Evolutionary conservation across 53 echinoderm and acorn worm species (phyloP).

Genomic region (Holothuria leucospilota): DNA sequence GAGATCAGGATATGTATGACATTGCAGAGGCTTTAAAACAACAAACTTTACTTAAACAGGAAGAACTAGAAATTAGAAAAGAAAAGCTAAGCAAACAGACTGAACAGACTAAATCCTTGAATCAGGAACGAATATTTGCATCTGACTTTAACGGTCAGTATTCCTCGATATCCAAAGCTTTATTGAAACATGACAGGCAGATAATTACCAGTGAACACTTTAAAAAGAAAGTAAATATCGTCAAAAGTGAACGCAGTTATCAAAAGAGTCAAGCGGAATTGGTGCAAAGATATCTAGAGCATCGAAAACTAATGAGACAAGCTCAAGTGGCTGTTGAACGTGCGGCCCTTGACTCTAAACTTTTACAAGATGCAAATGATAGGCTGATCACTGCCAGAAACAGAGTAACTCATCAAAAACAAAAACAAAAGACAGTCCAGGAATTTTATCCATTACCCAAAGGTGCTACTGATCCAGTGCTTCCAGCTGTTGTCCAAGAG

Average conservation of each 20-base stretch:
- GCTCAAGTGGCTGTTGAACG: conserved; percentile 85
- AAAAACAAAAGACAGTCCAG: conserved; percentile 73
- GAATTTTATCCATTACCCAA: conserved; percentile 92
- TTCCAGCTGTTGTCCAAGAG: conserved; percentile 85
- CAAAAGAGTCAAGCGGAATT: conserved; percentile 73
- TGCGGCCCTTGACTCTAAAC: conserved; percentile 77
- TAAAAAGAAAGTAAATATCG: conserved; percentile 46
- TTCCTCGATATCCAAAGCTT: conserved; percentile 95
- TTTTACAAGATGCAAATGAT: conserved; percentile 84
- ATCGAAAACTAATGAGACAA: conserved; percentile 93
- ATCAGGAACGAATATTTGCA: conserved; percentile 69
- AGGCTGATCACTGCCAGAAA: conserved; percentile 72
- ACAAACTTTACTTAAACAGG: conserved; percentile 57
- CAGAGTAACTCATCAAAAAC: conserved; percentile 76
- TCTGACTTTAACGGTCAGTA: conserved; percentile 88
- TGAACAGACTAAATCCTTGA: conserved; percentile 46
- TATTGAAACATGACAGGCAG: conserved; percentile 83
- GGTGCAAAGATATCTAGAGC: conserved; percentile 88
- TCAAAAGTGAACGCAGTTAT: conserved; percentile 60
- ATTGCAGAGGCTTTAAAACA: conserved; percentile 67
- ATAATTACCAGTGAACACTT: conserved; percentile 57
- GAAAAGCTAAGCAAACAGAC: conserved; percentile 63
- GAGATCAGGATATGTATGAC: conserved; percentile 69
- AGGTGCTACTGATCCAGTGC: conserved; percentile 82
- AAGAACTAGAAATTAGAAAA: conserved; percentile 58